Evolutionary conservation across 1,140 invertebrate genomes (phyloP), one percentile per base, ranked within the genome.

Genomic region (Drosophila miranda): DNA sequence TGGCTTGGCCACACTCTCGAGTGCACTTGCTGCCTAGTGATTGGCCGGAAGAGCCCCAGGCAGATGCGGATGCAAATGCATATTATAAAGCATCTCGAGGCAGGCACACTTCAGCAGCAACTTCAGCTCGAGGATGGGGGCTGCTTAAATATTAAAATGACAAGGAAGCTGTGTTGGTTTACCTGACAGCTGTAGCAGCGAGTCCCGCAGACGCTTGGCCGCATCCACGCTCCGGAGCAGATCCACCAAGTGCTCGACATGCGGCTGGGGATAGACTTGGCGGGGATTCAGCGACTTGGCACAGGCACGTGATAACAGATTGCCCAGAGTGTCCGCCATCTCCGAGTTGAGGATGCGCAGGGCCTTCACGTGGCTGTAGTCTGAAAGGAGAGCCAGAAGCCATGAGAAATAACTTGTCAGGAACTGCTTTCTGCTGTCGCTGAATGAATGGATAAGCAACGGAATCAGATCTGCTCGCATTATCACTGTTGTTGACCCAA

Each of bases 241-340:
- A 49, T 78, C 73, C 16, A 91, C 54, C 66, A 94, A 92, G 51
- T 91, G 92, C 74, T 88, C 83, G 21, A 66, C 57, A 69, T 93
- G 90, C 44, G 95, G 92, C 56, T 90, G 60, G 2, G 97, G 97
- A 90, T 96, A 95, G 74, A 94, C 92, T 90, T 95, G 94, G 11
- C 92, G 82, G 16, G 95, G 95, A 93, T 99, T 99, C 26, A 99
- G 91, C 23, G 94, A 90, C 68, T 92, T 92, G 30, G 95, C 95
- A 69, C 94, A 95, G 86, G 95, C 96, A 49, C 98, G 93, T 75
- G 93, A 96, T 19, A 99, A 92, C 38, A 99, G 92, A 93, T 99
- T 99, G 21, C 98, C 98, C 1, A 99, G 91, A 4, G 96, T 98
- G 90, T 99, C 96, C 3, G 97, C 97, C 46, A 99, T 91, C 90